Percentiles rank a stretch among this genome's conserved stretches.
phyloP scores from a whole-genome alignment of 2,888 invertebrate genomes.

The Tholera decimalis region DNA sequence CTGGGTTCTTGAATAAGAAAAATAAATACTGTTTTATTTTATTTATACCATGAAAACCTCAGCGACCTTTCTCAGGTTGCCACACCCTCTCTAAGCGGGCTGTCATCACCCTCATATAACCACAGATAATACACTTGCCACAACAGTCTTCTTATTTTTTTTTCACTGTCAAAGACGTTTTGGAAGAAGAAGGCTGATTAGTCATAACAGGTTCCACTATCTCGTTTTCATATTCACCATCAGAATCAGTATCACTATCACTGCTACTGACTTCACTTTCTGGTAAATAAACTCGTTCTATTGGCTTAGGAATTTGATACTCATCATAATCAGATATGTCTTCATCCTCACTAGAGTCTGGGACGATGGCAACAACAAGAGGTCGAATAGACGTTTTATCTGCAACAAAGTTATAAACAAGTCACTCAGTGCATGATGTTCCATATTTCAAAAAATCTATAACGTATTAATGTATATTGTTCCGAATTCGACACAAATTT shows the following conservation, averaged over 20 bases:
- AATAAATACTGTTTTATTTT: too few relatives aligned
- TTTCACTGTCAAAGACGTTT: slow-evolving; percentile 3
- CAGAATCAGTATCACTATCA: slow-evolving; percentile 2
- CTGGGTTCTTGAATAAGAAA: too few relatives aligned
- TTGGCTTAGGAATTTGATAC: slow-evolving; percentile 1
- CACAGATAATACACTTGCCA: too few relatives aligned
- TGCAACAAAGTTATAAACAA: slow-evolving; percentile 3
- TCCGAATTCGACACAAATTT: slow-evolving; percentile 1
- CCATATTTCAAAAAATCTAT: background rate
- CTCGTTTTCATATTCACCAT: too few relatives aligned
- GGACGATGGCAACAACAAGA: slow-evolving; percentile 1
- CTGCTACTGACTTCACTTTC: slow-evolving; percentile 3
- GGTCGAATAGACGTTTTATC: slow-evolving; percentile 9
- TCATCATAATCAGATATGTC: slow-evolving; percentile 12
- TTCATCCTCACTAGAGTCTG: slow-evolving; percentile 11
- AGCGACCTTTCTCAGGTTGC: too few relatives aligned
- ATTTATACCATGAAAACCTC: too few relatives aligned
- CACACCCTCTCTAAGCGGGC: too few relatives aligned
- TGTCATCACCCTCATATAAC: too few relatives aligned
- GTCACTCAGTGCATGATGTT: background rate
- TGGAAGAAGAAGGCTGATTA: slow-evolving; percentile 11
- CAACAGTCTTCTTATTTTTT: too few relatives aligned
- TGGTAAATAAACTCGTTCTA: slow-evolving; percentile 12
- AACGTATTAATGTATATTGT: background rate
- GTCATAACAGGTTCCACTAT: background rate